Percentiles rank a stretch among this genome's conserved stretches.
phyloP scores from a whole-genome alignment of 2,797 vertebrate genomes.

The Lagodon rhomboides region DNA sequence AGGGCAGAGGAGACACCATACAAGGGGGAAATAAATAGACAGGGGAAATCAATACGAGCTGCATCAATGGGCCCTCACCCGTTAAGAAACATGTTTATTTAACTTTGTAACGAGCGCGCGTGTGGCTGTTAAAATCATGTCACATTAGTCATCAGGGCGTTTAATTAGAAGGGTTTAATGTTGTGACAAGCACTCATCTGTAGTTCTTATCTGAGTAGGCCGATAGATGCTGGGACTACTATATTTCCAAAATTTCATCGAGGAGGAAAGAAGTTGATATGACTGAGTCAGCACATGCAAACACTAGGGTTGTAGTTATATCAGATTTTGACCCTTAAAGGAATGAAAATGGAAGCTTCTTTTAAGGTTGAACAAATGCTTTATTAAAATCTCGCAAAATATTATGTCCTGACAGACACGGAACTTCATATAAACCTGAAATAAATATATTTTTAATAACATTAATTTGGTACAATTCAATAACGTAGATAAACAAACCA shows the following conservation, averaged over 20 bases:
- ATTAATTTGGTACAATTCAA: too few relatives aligned
- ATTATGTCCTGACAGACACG: too few relatives aligned
- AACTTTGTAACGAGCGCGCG: conserved; percentile 33
- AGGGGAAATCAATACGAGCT: conserved; percentile 70
- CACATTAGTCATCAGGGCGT: conserved; percentile 42
- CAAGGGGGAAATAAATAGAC: conserved; percentile 72
- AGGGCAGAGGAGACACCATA: conserved; percentile 48
- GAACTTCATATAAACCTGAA: too few relatives aligned
- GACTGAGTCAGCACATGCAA: not conserved
- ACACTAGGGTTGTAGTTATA: too few relatives aligned
- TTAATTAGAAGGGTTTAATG: conserved; percentile 34
- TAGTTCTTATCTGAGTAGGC: conserved; percentile 18
- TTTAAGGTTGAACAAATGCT: too few relatives aligned
- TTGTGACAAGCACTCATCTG: not conserved
- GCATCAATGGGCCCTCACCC: conserved; percentile 57
- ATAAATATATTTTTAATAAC: too few relatives aligned
- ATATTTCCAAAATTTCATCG: conserved; percentile 10
- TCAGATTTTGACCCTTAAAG: too few relatives aligned
- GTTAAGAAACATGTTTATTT: conserved; percentile 60
- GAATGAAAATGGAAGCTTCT: too few relatives aligned
- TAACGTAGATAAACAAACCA: too few relatives aligned
- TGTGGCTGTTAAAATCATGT: conserved; percentile 53
- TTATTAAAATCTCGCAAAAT: too few relatives aligned
- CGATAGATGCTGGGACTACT: conserved; percentile 10
- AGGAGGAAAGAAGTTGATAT: not conserved